Percentiles rank a stretch among this genome's conserved stretches.
phyloP scores from a whole-genome alignment of 2,113 vertebrate species.

The Leptocoma aspasia region DNA sequence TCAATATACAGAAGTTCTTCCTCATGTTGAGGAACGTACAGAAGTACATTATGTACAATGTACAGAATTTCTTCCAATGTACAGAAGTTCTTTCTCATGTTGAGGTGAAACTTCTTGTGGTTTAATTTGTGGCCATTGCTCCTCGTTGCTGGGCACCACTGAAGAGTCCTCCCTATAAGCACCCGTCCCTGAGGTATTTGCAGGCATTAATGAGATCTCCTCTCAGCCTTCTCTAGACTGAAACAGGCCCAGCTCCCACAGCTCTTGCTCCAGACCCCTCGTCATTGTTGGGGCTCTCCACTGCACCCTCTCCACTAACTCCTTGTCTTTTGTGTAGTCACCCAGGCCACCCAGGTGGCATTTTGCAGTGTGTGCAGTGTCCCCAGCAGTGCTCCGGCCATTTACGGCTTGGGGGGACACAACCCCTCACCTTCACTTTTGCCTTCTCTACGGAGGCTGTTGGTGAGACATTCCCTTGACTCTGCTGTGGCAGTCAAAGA shows the following conservation, averaged over 20 bases:
- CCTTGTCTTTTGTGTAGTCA: fast-evolving
- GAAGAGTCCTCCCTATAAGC: background rate
- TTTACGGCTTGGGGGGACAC: background rate
- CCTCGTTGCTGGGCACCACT: too few species aligned
- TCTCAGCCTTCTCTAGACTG: background rate
- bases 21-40: background rate
- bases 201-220: too few species aligned
- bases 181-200: background rate
- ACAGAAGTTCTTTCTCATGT: background rate
- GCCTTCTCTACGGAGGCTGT: fast-evolving
- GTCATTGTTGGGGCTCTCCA: too few species aligned
- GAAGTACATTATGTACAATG: too few species aligned
- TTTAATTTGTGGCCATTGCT: background rate
- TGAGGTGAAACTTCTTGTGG: background rate
- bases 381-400: background rate
- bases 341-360: background rate
- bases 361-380: fast-evolving
- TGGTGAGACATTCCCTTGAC: fast-evolving
- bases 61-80: background rate
- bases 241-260: background rate
- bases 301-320: background rate
- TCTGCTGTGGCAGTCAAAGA: too few species aligned
- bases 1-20: background rate
- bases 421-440: fast-evolving
- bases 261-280: background rate